These are phyloP conservation scores for Hydrozoanthus tunicans DNA, from an alignment of 64 coral and sea anemone species.

Conservation along the genomic window DNA sequence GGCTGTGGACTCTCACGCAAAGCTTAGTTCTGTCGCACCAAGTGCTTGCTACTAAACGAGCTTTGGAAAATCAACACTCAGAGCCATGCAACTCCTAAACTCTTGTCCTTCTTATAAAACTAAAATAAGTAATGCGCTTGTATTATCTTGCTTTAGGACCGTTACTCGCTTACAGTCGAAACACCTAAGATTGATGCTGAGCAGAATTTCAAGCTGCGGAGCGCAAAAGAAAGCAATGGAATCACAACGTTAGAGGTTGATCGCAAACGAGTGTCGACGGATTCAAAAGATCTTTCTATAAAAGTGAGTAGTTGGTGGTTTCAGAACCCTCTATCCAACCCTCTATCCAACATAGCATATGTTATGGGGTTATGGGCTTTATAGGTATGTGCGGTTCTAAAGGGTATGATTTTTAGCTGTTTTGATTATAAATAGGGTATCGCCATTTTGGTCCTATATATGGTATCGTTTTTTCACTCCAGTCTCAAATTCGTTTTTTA, in stretches of 20 bases:
- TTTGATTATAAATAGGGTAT: too few relatives aligned
- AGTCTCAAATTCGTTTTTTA: too few relatives aligned
- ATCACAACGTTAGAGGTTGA: conserved; percentile 12
- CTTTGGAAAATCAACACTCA: too few relatives aligned
- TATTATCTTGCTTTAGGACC: conserved; percentile 23
- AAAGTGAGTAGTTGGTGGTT: background rate
- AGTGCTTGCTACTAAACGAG: too few relatives aligned
- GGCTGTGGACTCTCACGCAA: too few relatives aligned
- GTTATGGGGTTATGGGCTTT: too few relatives aligned
- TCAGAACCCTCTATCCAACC: background rate
- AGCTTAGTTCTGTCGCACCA: too few relatives aligned
- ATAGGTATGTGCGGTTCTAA: too few relatives aligned
- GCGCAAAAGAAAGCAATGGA: background rate
- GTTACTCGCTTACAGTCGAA: background rate
- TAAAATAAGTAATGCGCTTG: background rate
- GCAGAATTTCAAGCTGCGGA: conserved; percentile 7
- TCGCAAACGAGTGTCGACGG: conserved; percentile 13
- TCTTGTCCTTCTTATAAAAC: background rate
- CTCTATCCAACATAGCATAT: background rate
- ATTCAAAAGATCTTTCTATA: background rate
- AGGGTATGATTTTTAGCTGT: too few relatives aligned
- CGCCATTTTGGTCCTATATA: too few relatives aligned
- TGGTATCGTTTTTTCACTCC: too few relatives aligned
- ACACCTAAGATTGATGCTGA: background rate
- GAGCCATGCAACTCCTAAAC: too few relatives aligned